Base-by-base conservation (phyloP, 1,140 invertebrate genomes). In the Aleiodes sp. region DNA sequence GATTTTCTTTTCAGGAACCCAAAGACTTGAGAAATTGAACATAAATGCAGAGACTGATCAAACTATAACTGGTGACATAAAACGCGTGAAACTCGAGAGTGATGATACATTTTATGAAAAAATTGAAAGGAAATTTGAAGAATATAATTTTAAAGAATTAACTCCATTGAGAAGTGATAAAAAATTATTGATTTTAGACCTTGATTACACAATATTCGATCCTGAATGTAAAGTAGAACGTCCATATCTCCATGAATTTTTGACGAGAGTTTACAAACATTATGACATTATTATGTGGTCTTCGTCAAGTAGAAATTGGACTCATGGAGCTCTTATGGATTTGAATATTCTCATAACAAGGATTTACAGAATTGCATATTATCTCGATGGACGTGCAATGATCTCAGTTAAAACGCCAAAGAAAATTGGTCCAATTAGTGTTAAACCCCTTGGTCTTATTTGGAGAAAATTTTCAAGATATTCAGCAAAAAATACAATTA, bases 251-350 rank as follows among this genome's bases (percentile, higher is more conserved):
- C 97, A 99, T 81, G 96, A 98, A 84, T 98, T 99, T 83, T 85
- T 99, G 0, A 93, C 92, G 6, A 89, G 92, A 16, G 95, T 96
- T 4, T 99, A 98, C 84, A 90, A 93, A 79, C 84, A 94, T 82
- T 96, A 95, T 75, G 94, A 95, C 77, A 94, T 95, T 75, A 94
- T 94, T 0, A 95, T 95, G 72, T 94, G 94, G 96, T 98, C 97
- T 35, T 97, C 97, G 0, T 99, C 97, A 0, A 94, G 93, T 70
- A 98, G 98, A 96, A 97, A 96, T 76, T 99, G 96, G 96, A 98
- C 99, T 59, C 94, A 98, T 77, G 95, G 97, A 75, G 99, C 99
- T 86, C 98, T 99, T 96, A 93, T 93, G 63, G 83, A 98, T 24
- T 86, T 99, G 0, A 96, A 96, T 0, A 96, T 98, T 0, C 87